Evolutionary conservation across 1,140 invertebrate genomes (phyloP), one percentile per base, ranked within the genome.

Genomic region (Ganaspis sp.): DNA sequence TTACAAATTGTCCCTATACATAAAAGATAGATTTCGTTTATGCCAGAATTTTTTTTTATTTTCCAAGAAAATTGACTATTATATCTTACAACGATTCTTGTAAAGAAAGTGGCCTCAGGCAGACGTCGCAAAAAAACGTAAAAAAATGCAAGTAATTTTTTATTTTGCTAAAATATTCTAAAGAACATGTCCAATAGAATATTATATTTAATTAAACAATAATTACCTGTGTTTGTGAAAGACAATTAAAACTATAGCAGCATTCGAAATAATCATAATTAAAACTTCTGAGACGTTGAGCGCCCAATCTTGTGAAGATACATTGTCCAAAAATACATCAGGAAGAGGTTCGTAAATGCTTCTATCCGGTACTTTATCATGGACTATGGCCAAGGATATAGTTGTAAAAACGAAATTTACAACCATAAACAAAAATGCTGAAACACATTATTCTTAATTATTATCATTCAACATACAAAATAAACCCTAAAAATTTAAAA

Each of bases 261-360:
- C 92, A 83, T 94, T 94, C 40, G 95, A 94, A 71, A 94, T 94
- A 84, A 96, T 91, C 92, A 97, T 96, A 83, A 98, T 97, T 78
- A 97, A 92, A 87, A 96, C 94, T 92, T 98, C 96, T 15, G 96
- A 96, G 17, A 96, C 94, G 86, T 94, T 92, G 17, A 98, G 92
- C n/a, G 94, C 96, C 96, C 95, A 96, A 84, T 95, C 94, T 70
- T 92, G 90, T 69, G 93, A 92, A 70, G 91, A 90, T 45, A 97
- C 90, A 85, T 95, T 94, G 90, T 97, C 96, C 42, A 97, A 92
- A 81, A 97, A 92, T 45, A 96, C 92, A 87, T 98, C 97, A 29
- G 95, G 95, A 72, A 98, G 93, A 38, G 96, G 96, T 69, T 92
- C 92, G 83, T 94, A 94, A 0, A 90, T 92, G 26, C 92, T 91